These are phyloP conservation scores for Lacanobia wlatinum DNA, from an alignment of 2,888 invertebrate species.

Conservation along the genomic window DNA sequence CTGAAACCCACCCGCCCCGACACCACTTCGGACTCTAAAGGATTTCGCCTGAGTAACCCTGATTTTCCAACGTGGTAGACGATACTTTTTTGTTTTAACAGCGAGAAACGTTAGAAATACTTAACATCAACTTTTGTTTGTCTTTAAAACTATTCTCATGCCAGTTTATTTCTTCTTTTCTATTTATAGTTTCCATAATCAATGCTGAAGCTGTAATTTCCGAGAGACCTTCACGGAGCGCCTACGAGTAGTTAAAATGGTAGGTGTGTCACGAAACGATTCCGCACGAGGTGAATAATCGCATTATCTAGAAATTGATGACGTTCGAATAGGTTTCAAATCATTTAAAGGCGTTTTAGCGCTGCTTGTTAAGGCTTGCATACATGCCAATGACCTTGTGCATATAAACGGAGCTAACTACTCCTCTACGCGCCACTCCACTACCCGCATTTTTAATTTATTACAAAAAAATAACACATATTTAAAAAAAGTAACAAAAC, in stretches of 20 bases:
- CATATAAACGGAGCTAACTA: too few relatives aligned
- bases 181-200: constrained; percentile 10
- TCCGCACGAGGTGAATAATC: neutral
- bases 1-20: too few relatives aligned
- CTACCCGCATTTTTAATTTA: too few relatives aligned
- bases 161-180: neutral
- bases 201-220: constrained; percentile 3
- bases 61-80: neutral
- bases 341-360: neutral
- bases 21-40: neutral
- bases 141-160: neutral
- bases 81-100: neutral
- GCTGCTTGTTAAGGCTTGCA: too few relatives aligned
- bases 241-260: neutral
- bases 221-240: constrained; percentile 6
- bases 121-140: neutral
- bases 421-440: too few relatives aligned
- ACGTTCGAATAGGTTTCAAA: constrained; percentile 6
- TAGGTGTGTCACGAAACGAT: constrained; percentile 11
- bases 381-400: too few relatives aligned
- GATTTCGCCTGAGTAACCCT: neutral
- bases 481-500: too few relatives aligned
- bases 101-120: neutral
- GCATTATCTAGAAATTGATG: constrained; percentile 18
- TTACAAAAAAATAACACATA: too few relatives aligned